Evolutionary conservation across 2,113 vertebrate species (phyloP), one percentile per base, ranked within the genome.

Genomic region (Mastomys natalensis): DNA sequence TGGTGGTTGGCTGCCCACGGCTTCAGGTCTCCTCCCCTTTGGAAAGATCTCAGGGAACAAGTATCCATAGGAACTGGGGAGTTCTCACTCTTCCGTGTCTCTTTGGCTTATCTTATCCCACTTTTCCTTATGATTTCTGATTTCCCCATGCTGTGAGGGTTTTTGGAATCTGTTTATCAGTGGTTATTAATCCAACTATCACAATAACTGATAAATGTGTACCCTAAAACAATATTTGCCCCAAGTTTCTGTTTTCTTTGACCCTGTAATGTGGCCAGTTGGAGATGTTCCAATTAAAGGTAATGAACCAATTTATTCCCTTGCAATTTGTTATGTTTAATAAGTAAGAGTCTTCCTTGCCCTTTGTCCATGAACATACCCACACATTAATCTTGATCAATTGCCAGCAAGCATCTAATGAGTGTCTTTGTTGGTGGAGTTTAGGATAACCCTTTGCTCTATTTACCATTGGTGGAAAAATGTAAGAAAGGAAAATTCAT

Each of bases 261-360:
- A 90, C 58, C 64, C 81, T 94, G 34, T 95, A 78, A 94, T 96
- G 94, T 90, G 87, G 85, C 72, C 37, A 72, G 55, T 60, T 82
- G 53, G 88, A 91, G 87, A 96, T 87, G 55, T 37, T 94, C 68
- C 90, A 96, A 93, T 97, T 98, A 96, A 93, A 94, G 87, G 94
- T 96, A 98, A 98, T 95, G 19, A 96, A 95, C 93, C 89, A 88
- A 89, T 95, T 97, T 93, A 97, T 96, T 97, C 97, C 74, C 96
- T 98, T 97, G 48, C 87, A 95, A 95, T 93, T 94, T 98, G 87
- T 96, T 96, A 93, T 94, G 58, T 96, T 80, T 93, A 96, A 87
- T 95, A 97, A 93, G 74, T 92, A 86, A 82, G 89, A 82, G n/a
- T 34, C 6, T 87, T 85, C 82, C 89, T 43, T 13, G 7, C 60